A percentile compares a stretch with the other conserved stretches of the same genome.
These are phyloP conservation scores for Agrotis puta DNA, from an alignment of 2,888 invertebrate species.

Conservation along the genomic window DNA sequence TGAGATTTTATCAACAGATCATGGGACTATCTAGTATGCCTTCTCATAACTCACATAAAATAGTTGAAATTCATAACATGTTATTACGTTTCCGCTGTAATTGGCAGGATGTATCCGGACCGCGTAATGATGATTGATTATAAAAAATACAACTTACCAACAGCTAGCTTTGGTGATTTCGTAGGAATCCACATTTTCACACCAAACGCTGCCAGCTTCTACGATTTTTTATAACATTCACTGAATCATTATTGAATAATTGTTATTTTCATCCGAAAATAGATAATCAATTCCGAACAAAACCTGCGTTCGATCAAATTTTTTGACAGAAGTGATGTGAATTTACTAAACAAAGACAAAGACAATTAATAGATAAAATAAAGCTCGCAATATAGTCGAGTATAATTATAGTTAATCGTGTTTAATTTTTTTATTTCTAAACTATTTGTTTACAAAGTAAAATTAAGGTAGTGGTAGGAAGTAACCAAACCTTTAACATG, in stretches of 20 bases:
- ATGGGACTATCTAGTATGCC: conserved; percentile 22
- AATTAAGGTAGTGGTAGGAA: too few relatives aligned
- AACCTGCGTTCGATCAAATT: conserved; percentile 58
- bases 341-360: conserved; percentile 24
- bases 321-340: conserved; percentile 62
- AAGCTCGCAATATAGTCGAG: conserved; percentile 16
- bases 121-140: conserved; percentile 78
- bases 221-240: conserved; percentile 49
- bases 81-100: conserved; percentile 86
- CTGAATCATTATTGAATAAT: conserved; percentile 66
- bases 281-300: conserved; percentile 71
- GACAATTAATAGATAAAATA: background rate
- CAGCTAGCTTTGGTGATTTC: conserved; percentile 94
- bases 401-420: too few relatives aligned
- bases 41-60: conserved; percentile 61
- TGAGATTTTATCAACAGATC: conserved; percentile 21
- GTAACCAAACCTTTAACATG: too few relatives aligned
- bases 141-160: conserved; percentile 91
- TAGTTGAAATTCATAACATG: conserved; percentile 86
- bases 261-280: conserved; percentile 67
- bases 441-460: too few relatives aligned
- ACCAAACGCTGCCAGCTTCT: conserved; percentile 46
- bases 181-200: conserved; percentile 93
- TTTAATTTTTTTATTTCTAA: too few relatives aligned
- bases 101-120: conserved; percentile 81